Percentiles rank a stretch among this genome's conserved stretches.
Conservation (phyloP, 2,888 invertebrate species). For the Gortyna flavago region DNA sequence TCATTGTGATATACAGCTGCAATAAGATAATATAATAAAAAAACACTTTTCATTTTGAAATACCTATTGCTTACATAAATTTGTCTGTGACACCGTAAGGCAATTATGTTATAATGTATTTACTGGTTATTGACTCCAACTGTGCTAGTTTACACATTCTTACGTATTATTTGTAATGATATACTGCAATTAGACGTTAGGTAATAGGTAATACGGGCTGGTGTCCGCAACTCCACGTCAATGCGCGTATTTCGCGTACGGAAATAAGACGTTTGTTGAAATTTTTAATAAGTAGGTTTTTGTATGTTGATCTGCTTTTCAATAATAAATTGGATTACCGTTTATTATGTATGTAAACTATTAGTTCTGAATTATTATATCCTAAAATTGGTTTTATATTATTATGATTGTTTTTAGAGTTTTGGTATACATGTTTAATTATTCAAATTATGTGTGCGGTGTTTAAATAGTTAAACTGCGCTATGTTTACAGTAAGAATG, state of each 20-base stretch:
- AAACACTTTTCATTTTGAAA: slow-evolving; percentile 6
- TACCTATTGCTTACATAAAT: slow-evolving; percentile 10
- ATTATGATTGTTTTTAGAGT: slow-evolving; percentile 47
- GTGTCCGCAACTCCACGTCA: no score
- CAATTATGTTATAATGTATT: slow-evolving; percentile 34
- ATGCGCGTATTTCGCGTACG: not conserved
- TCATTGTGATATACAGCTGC: slow-evolving; percentile 35
- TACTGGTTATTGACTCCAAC: slow-evolving; percentile 36
- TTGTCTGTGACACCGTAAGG: slow-evolving; percentile 28
- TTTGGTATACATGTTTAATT: slow-evolving; percentile 53
- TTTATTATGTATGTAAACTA: slow-evolving; percentile 51
- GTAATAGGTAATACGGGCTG: no score
- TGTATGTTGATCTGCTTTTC: slow-evolving; percentile 62
- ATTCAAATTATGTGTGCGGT: slow-evolving; percentile 48
- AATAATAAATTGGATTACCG: slow-evolving; percentile 37
- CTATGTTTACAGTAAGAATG: slow-evolving; percentile 19
- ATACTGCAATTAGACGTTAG: slow-evolving; percentile 12
- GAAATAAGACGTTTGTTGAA: slow-evolving; percentile 39
- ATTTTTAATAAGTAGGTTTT: slow-evolving; percentile 33
- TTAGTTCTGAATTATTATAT: slow-evolving; percentile 36
- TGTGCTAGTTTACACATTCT: slow-evolving; percentile 59
- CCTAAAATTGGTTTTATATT: slow-evolving; percentile 47
- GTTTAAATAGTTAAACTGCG: slow-evolving; percentile 27
- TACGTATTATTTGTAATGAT: slow-evolving; percentile 54
- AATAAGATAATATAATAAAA: slow-evolving; percentile 15